Evolutionary conservation across 2,797 vertebrate species (phyloP).

Genomic region (Crenichthys baileyi): DNA sequence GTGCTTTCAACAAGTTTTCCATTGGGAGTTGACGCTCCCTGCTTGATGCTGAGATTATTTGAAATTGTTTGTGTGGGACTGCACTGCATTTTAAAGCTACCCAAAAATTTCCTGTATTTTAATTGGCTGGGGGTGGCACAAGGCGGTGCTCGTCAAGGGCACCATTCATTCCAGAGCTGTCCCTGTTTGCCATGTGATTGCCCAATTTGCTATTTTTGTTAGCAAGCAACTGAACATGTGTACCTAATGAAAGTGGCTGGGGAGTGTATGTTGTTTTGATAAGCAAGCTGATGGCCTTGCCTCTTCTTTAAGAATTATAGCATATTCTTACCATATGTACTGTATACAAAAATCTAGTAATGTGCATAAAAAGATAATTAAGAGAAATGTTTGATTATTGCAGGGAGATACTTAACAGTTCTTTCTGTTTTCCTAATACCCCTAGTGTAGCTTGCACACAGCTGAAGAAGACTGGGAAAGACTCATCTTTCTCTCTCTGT

Average conservation of each 20-base stretch:
- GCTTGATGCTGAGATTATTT: too few species aligned
- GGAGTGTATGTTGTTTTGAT: neutral
- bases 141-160: too few species aligned
- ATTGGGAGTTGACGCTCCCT: too few species aligned
- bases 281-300: neutral
- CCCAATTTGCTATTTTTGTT: neutral
- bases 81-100: too few species aligned
- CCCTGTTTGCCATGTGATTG: neutral
- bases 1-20: too few species aligned
- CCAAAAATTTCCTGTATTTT: too few species aligned
- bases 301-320: neutral
- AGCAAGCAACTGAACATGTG: neutral
- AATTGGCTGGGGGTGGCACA: too few species aligned
- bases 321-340: neutral
- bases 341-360: neutral
- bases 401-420: slow-evolving; percentile 90
- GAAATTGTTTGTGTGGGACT: too few species aligned
- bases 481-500: slow-evolving; percentile 90
- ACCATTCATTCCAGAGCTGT: neutral
- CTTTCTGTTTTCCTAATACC: slow-evolving; percentile 91
- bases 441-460: slow-evolving; percentile 99
- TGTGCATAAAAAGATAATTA: slow-evolving; percentile 4
- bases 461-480: slow-evolving; percentile 89
- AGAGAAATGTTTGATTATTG: slow-evolving; percentile 24
- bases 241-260: neutral